Base-by-base conservation (phyloP, 2,113 vertebrate genomes). In the Origma solitaria region DNA sequence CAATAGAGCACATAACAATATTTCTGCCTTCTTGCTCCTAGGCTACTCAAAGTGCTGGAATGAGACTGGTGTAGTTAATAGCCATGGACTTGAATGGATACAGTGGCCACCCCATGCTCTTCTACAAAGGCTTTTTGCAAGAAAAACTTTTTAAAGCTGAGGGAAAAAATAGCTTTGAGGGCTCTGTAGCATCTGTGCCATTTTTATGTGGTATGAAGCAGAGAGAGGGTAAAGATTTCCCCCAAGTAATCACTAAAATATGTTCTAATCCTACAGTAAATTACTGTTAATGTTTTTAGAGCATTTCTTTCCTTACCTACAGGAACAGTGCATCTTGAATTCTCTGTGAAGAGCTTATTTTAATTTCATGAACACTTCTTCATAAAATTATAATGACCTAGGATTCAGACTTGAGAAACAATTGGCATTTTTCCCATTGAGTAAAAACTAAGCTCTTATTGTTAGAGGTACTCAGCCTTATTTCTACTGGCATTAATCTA, bases 341-440 rank as follows among this genome's bases (percentile, higher is more conserved):
- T 95, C 82, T 84, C 76, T 83, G 31, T 86, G 88, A 96, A 94
- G 51, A 92, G n/a, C 44, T 86, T 70, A 82, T 95, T 93, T 90
- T 93, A 92, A 88, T 93, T 95, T 88, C 44, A 88, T 83, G 82
- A 90, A 58, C 11, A 10, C 22, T 88, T 95, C 81, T 89, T 94
- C 82, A 95, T 96, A 88, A 95, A 96, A 92, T 80, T 77, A 53
- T 88, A 93, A 96, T 64, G 69, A 90, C n/a, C 57, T 38, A 78
- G 40, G 68, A 86, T 64, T 75, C 82, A 93, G 80, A 66, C 47
- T 66, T 93, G 54, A 92, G 51, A 37, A 90, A 85, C 54, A 93
- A 83, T 4, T 88, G 57, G 69, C 51, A 53, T 88, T 75, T 71
- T 90, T 86, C 82, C 57, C 31, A 3, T 8, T 64, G 68, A 95